Conservation (phyloP, 2,888 invertebrate species). For the Microchrysa polita region DNA sequence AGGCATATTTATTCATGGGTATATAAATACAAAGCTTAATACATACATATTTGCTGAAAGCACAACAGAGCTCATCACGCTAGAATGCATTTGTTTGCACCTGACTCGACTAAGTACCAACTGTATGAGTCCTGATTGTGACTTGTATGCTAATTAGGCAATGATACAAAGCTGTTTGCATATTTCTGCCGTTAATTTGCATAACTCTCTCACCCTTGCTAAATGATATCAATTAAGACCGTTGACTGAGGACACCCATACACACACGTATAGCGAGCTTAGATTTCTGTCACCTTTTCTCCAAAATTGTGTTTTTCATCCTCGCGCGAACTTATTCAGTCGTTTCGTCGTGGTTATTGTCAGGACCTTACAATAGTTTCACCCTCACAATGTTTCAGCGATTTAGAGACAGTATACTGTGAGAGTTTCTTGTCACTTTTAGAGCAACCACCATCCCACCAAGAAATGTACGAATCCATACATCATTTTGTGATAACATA, state of each 20-base stretch:
- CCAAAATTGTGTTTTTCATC: neutral
- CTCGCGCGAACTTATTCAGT: neutral
- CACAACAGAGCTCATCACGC: constrained; percentile 12
- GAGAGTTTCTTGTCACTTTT: constrained; percentile 30
- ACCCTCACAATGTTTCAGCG: constrained; percentile 14
- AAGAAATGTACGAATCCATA: constrained; percentile 46
- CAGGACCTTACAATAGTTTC: constrained; percentile 18
- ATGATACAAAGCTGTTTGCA: constrained; percentile 45
- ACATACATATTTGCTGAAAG: constrained; percentile 11
- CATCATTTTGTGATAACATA: constrained; percentile 48
- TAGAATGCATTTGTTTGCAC: constrained; percentile 9
- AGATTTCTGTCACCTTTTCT: neutral
- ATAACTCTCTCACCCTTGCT: constrained; percentile 42
- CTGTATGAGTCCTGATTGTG: constrained; percentile 19
- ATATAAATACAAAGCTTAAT: neutral
- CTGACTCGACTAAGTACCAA: constrained; percentile 12
- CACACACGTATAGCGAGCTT: constrained; percentile 28
- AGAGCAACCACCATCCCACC: neutral
- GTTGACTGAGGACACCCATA: constrained; percentile 34
- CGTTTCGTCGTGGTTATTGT: neutral
- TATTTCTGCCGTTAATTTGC: constrained; percentile 47
- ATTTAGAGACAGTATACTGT: constrained; percentile 19
- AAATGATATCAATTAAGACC: constrained; percentile 49
- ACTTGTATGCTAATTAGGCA: constrained; percentile 48
- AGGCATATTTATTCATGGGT: too few species aligned